Base-by-base conservation (phyloP, 2,113 vertebrate species). In the Sarotherodon lohbergeri region DNA sequence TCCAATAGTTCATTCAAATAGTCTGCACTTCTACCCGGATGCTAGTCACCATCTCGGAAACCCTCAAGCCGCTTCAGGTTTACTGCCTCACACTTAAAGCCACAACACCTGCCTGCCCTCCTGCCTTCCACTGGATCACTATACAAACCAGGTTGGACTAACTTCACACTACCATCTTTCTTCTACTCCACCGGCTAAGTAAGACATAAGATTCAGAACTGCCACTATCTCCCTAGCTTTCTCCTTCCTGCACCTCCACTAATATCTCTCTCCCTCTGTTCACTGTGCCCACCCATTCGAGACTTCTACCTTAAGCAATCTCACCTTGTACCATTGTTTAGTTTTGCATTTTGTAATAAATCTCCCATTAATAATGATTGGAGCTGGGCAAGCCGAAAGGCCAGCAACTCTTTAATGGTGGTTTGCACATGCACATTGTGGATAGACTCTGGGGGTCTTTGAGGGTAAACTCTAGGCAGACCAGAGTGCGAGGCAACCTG, bases 281-380 rank as follows among this genome's bases (percentile, higher is more conserved):
- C 54, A 13, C 22, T 24, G 54, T 0, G 22, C 22, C 54, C 54
- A 55, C 54, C n/a, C n/a, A 55, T 2, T 55, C 0, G n/a, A 55
- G 54, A 22, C 54, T 10, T 55, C 54, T 22, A n/a, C 3, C 54
- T 4, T 55, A 55, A 55, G n/a, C n/a, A 22, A 55, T 55, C 54
- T 12, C n/a, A 55, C n/a, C 10, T 55, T 55, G 5, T 24, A 9
- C 6, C 54, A n/a, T 12, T 55, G 54, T 24, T 55, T 55, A 55
- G 54, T 55, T 55, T 55, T 55, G 54, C 54, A 55, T 12, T 55
- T 55, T 24, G n/a, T 55, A 55, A 55, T 24, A 10, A 24, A 55
- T 24, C 54, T 24, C n/a, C 54, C n/a, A 55, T 24, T 24, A 55
- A 55, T 24, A 55, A 55, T 55, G 10, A 12, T 12, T 55, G n/a